Percentiles rank a stretch among this genome's conserved stretches.
Evolutionary conservation across 2,113 vertebrate genomes (phyloP).

Genomic region (Epinephelus fuscoguttatus): DNA sequence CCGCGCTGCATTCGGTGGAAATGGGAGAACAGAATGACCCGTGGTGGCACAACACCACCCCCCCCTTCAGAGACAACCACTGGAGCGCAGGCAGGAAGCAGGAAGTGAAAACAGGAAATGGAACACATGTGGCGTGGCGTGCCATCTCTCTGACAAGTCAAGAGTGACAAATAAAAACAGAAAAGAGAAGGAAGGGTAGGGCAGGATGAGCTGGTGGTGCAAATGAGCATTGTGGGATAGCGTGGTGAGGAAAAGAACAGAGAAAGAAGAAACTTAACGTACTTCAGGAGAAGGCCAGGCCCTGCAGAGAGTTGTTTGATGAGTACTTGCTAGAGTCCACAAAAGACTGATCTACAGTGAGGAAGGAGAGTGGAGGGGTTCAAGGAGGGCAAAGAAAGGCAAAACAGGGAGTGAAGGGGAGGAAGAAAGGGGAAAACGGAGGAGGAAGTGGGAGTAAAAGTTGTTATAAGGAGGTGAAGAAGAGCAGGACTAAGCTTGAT

Average conservation of each 20-base stretch:
- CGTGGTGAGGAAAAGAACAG: conserved; percentile 36
- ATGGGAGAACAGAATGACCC: conserved; percentile 67
- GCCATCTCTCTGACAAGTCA: conserved; percentile 64
- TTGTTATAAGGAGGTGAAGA: conserved; percentile 52
- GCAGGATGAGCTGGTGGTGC: conserved; percentile 48
- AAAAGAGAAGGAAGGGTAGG: conserved; percentile 52
- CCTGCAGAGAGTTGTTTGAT: conserved; percentile 92
- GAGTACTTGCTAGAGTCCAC: conserved; percentile 95
- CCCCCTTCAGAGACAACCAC: conserved; percentile 34
- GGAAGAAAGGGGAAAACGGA: conserved; percentile 41
- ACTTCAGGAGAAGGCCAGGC: conserved; percentile 96
- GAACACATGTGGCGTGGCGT: conserved; percentile 78
- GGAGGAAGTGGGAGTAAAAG: conserved; percentile 58
- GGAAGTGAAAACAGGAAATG: conserved; percentile 86
- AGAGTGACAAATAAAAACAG: conserved; percentile 74
- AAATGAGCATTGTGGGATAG: conserved; percentile 57
- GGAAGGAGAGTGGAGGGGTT: conserved; percentile 77
- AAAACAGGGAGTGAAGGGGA: conserved; percentile 54
- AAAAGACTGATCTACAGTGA: conserved; percentile 91
- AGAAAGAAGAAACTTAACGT: conserved; percentile 79
- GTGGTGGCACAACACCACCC: conserved; percentile 34
- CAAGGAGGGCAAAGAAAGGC: conserved; percentile 63
- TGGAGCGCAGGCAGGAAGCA: conserved; percentile 76
- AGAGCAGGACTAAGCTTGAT: conserved; percentile 45
- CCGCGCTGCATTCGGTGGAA: conserved; percentile 57